These are phyloP conservation scores for Vidua macroura DNA, from an alignment of 2,113 vertebrate genomes.

Conservation along the genomic window DNA sequence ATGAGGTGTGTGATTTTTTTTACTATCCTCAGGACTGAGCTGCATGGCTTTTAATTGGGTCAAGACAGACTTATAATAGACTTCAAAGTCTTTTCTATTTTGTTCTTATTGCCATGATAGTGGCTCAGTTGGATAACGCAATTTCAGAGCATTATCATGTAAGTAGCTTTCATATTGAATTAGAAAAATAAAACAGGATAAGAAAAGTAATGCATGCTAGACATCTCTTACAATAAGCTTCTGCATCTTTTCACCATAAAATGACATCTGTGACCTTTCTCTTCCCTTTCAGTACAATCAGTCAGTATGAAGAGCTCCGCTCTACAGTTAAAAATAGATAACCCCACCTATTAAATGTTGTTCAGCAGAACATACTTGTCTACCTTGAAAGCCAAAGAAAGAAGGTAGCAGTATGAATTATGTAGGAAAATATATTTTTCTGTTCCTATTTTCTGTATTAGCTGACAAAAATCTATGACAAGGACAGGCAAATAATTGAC, in stretches of 20 bases:
- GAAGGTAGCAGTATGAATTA: fast-evolving
- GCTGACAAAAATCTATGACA: background rate
- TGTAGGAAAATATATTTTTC: background rate
- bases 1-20: background rate
- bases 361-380: background rate
- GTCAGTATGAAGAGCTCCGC: background rate
- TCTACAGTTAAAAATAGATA: background rate
- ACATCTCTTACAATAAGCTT: background rate
- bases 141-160: conserved; percentile 7
- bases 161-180: conserved; percentile 22
- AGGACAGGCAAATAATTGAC: background rate
- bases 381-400: background rate
- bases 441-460: background rate
- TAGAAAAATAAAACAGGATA: background rate
- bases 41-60: background rate
- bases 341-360: background rate
- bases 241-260: background rate
- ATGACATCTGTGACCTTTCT: conserved; percentile 29
- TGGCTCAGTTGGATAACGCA: background rate
- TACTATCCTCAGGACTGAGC: background rate
- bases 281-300: background rate
- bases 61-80: background rate
- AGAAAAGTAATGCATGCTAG: background rate
- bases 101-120: background rate
- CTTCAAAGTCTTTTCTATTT: background rate